Evolutionary conservation across 1,140 invertebrate genomes (phyloP).

Genomic region (Chelonus insularis): DNA sequence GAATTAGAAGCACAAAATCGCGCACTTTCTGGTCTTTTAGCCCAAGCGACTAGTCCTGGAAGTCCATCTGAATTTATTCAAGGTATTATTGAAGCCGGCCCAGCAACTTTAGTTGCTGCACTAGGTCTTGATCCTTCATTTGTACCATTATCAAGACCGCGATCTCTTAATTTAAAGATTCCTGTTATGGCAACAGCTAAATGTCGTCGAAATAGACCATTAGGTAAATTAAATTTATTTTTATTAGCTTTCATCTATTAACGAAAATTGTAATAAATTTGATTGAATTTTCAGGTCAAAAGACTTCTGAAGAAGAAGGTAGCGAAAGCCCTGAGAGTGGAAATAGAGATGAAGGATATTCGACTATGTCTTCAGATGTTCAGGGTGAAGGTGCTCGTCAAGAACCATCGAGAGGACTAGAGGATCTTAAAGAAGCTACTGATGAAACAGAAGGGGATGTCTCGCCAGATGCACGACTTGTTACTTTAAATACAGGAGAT

Average conservation of each 20-base stretch:
- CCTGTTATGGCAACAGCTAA: slow-evolving; percentile 60
- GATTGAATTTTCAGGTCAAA: slow-evolving; percentile 40
- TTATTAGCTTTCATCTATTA: too few species aligned
- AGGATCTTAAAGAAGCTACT: slow-evolving; percentile 73
- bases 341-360: slow-evolving; percentile 84
- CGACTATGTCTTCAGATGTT: slow-evolving; percentile 87
- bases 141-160: slow-evolving; percentile 66
- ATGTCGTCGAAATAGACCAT: slow-evolving; percentile 47
- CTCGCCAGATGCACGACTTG: slow-evolving; percentile 57
- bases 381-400: slow-evolving; percentile 69
- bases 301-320: slow-evolving; percentile 62
- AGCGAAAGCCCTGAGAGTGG: slow-evolving; percentile 73
- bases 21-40: slow-evolving; percentile 66
- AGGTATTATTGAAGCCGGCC: slow-evolving; percentile 47
- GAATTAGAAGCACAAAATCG: slow-evolving; percentile 72
- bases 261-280: neutral
- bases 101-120: slow-evolving; percentile 45
- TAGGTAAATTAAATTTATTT: slow-evolving; percentile 38
- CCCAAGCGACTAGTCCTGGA: slow-evolving; percentile 66
- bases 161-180: slow-evolving; percentile 68
- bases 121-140: slow-evolving; percentile 64
- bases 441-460: slow-evolving; percentile 69
- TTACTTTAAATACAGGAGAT: slow-evolving; percentile 63
- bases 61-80: slow-evolving; percentile 51
- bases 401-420: slow-evolving; percentile 64